Conservation (phyloP, 2,888 invertebrate genomes). For the Melitaea athalia region DNA sequence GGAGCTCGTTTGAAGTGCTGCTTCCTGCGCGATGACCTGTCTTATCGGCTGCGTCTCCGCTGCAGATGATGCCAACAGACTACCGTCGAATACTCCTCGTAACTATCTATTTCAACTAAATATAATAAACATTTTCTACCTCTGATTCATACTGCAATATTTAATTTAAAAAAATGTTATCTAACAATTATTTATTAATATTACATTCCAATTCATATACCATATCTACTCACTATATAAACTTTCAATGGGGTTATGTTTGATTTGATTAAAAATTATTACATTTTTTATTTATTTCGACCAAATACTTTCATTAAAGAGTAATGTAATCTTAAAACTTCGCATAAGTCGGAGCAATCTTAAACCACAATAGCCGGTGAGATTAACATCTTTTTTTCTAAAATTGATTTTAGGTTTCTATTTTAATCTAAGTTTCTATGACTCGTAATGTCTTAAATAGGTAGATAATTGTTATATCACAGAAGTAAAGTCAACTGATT, state of each 20-base stretch:
- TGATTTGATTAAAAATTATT: neutral
- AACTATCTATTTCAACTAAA: neutral
- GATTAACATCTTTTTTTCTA: slow-evolving; percentile 18
- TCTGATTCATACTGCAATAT: neutral
- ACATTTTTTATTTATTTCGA: neutral
- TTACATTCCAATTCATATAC: no score
- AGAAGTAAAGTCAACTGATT: no score
- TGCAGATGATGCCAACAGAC: slow-evolving; percentile 33
- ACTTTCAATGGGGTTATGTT: neutral
- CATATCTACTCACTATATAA: neutral
- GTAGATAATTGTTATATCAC: no score
- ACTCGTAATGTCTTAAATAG: no score
- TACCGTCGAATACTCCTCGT: slow-evolving; percentile 19
- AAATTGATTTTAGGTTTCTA: neutral
- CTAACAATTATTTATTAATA: no score
- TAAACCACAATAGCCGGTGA: neutral
- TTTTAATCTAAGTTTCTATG: neutral
- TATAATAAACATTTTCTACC: neutral
- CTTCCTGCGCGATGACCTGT: slow-evolving; percentile 77
- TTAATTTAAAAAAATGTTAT: no score
- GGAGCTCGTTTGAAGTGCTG: slow-evolving; percentile 63
- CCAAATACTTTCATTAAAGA: neutral
- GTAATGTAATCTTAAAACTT: neutral
- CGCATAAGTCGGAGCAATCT: neutral
- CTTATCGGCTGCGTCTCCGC: slow-evolving; percentile 43